Conservation (phyloP, 2,888 invertebrate species). For the Parascotia fuliginaria region DNA sequence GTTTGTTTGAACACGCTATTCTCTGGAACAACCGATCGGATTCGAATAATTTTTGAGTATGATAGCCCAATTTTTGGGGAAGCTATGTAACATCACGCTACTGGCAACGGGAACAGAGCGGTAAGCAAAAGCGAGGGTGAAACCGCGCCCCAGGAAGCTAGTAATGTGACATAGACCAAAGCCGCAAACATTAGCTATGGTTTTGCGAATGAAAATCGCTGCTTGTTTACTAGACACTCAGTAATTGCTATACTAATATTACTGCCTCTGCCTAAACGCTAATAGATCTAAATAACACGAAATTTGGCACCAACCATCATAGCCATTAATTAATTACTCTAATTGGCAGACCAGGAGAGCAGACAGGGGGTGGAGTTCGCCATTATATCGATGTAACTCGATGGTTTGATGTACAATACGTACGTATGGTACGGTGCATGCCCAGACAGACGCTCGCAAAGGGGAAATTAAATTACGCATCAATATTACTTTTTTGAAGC, state of each 20-base stretch:
- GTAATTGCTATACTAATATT: not conserved
- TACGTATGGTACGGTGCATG: constrained; percentile 18
- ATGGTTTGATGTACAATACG: constrained; percentile 21
- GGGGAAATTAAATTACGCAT: constrained; percentile 44
- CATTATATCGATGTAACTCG: constrained; percentile 18
- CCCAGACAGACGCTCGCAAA: constrained; percentile 42
- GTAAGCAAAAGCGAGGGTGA: too few species aligned
- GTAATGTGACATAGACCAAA: too few species aligned
- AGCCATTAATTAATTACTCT: constrained; percentile 40
- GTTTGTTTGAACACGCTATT: too few species aligned
- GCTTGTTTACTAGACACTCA: too few species aligned
- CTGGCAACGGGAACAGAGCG: too few species aligned
- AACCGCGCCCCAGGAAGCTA: too few species aligned
- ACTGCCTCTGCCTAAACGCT: not conserved
- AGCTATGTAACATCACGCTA: too few species aligned
- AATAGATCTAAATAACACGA: not conserved
- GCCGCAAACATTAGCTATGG: too few species aligned
- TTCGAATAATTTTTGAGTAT: too few species aligned
- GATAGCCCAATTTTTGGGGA: too few species aligned
- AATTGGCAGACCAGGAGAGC: constrained; percentile 36
- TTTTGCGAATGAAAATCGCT: too few species aligned
- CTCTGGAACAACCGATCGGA: too few species aligned
- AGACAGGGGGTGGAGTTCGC: constrained; percentile 40
- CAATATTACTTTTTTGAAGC: constrained; percentile 30
- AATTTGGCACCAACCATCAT: constrained; percentile 15